Base-by-base conservation (phyloP, 2,113 vertebrate genomes). In the Mormyrus iriodes region DNA sequence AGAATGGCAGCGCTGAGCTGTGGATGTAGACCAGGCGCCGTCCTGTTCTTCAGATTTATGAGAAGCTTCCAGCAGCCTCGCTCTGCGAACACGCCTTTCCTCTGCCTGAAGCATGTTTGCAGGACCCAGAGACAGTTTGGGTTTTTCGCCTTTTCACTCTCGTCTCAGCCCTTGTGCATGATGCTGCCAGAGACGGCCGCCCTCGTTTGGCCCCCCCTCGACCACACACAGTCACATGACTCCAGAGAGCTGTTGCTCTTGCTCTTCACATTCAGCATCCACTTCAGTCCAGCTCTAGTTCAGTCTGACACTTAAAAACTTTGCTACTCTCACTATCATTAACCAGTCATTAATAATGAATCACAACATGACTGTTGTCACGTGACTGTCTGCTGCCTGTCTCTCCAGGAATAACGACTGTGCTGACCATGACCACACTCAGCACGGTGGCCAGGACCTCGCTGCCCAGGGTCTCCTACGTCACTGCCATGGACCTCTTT, bases 401-500 rank as follows among this genome's bases (percentile, higher is more conserved):
- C 91, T 90, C 92, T 89, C 8, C 95, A 99, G 98, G 98, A 31
- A 99, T 99, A 92, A 99, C 98, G 82, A 99, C 98, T 0, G 98
- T 99, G 48, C 93, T 99, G 91, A 99, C 98, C 10, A 99, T 99
- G 98, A 99, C 98, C 73, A 99, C 98, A 0, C 95, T 99, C 92
- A 99, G 98, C 91, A 97, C 97, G 48, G 97, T 99, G 44, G 97
- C 98, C 61, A 95, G 98, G 92, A 99, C 97, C 0, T 99, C 98
- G 0, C 92, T 99, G 88, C 98, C 98, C 6, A 96, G 98, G 19
- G 98, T 99, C 53, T 99, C 98, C 52, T 99, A 99, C 0, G 95
- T 99, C 94, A 99, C 98, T 0, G 98, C 98, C 90, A 99, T 99
- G 98, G 98, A 99, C 92, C 96, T 99, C 51, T 99, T 99, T 79